Conservation (phyloP, 2,888 invertebrate species). For the Cordilura impudica region DNA sequence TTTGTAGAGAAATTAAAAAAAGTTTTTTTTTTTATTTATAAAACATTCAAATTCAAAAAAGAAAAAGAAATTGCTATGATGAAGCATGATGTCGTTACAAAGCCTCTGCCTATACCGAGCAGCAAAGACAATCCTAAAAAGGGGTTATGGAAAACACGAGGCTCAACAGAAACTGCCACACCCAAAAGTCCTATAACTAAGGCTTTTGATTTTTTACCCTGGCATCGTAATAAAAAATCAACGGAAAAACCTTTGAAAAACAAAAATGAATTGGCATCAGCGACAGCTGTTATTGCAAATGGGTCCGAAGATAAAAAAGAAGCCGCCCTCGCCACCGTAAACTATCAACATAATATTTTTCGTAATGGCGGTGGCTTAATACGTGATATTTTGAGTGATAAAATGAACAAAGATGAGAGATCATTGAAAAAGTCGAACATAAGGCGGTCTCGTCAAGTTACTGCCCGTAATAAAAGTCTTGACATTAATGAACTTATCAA, state of each 20-base stretch:
- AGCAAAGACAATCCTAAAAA: slow-evolving; percentile 42
- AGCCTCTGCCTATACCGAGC: slow-evolving; percentile 59
- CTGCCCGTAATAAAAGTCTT: slow-evolving; percentile 75
- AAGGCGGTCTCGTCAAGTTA: slow-evolving; percentile 64
- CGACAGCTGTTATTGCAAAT: not conserved
- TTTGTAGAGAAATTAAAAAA: not conserved
- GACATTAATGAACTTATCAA: slow-evolving; percentile 76
- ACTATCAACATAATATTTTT: slow-evolving; percentile 74
- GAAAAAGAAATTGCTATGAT: slow-evolving; percentile 67
- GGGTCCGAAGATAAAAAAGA: slow-evolving; percentile 53
- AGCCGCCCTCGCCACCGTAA: slow-evolving; percentile 64
- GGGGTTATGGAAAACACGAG: slow-evolving; percentile 62
- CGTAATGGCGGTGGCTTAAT: slow-evolving; percentile 75
- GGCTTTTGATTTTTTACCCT: slow-evolving; percentile 77
- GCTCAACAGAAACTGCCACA: slow-evolving; percentile 45
- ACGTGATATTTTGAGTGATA: slow-evolving; percentile 75
- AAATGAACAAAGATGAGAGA: slow-evolving; percentile 69
- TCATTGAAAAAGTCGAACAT: slow-evolving; percentile 61
- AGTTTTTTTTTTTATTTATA: too few species aligned
- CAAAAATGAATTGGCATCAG: slow-evolving; percentile 15
- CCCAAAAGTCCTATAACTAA: slow-evolving; percentile 76
- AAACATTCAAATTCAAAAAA: too few species aligned
- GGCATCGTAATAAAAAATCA: slow-evolving; percentile 72
- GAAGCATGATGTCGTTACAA: slow-evolving; percentile 70
- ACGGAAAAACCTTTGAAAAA: slow-evolving; percentile 39